Base-by-base conservation (phyloP, 2,113 vertebrate genomes). In the Strix uralensis region DNA sequence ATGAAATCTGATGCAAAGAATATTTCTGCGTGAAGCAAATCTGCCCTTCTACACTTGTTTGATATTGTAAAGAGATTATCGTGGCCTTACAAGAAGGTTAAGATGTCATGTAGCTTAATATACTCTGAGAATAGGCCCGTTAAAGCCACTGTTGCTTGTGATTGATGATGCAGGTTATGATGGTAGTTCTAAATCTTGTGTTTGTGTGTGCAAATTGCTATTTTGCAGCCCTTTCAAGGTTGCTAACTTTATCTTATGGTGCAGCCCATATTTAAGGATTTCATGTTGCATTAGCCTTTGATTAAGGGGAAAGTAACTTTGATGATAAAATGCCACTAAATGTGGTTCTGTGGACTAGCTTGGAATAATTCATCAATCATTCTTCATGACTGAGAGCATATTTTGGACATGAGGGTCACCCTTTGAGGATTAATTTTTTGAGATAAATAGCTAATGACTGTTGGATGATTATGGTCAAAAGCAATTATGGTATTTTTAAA, bases 41-140 rank as follows among this genome's bases (percentile, higher is more conserved):
- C 70, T 91, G 32, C 91, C 93, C 97, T 93, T 58, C 80, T 93
- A 49, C 70, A 21, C 78, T 91, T 36, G 20, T 83, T 81, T 93
- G 88, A 69, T 96, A 55, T 27, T 86, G 63, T 81, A 40, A 62
- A 80, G 79, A 95, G 93, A 89, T 95, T 40, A 70, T 82, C 3
- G 7, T 91, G 91, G 82, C 93, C 77, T 87, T 92, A 91, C 90
- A 57, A 92, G 97, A 96, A 96, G 94, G 96, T 91, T 94, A 96
- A 95, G 70, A 94, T 92, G 86, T 93, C 73, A 83, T 86, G 88
- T 78, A 34, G 90, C 94, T 97, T 96, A 97, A 97, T 83, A 85
- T 10, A 94, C 70, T 90, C 84, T 81, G 92, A 78, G 93, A 96
- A 85, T 20, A 63, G 94, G 57, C 57, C 86, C 77, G 80, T 73